phyloP scores from a whole-genome alignment of 2,797 vertebrate genomes.

The Nannoperca australis region DNA sequence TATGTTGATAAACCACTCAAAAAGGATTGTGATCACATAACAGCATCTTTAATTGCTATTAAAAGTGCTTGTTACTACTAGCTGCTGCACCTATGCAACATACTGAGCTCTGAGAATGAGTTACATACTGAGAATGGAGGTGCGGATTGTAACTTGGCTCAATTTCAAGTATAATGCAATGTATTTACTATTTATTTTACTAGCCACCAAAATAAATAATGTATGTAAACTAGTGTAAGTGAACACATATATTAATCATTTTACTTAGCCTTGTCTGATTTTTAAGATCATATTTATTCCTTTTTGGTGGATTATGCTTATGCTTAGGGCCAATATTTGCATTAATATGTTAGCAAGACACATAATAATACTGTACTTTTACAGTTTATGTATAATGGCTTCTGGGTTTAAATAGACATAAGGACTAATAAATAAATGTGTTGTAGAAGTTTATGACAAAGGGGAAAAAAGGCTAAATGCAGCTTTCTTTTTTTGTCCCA shows the following conservation, averaged over 20 bases:
- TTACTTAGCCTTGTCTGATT: not conserved
- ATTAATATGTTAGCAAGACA: not conserved
- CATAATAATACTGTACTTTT: not conserved
- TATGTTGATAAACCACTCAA: not conserved
- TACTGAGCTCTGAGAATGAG: not conserved
- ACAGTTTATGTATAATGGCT: not conserved
- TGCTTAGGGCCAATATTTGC: slow-evolving; percentile 8
- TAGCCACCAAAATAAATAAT: slow-evolving; percentile 1
- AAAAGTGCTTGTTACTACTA: not conserved
- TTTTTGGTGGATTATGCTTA: not conserved
- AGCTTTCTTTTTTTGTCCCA: not conserved
- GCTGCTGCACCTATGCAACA: slow-evolving; percentile 12
- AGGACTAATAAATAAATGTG: not conserved
- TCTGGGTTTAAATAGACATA: not conserved
- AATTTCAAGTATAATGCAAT: slow-evolving; percentile 17
- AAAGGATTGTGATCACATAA: not conserved
- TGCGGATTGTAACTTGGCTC: slow-evolving; percentile 1
- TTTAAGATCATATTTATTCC: not conserved
- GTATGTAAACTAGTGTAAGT: not conserved
- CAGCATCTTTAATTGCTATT: not conserved
- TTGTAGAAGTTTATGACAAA: not conserved
- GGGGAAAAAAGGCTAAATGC: not conserved
- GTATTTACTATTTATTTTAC: slow-evolving; percentile 4
- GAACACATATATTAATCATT: slow-evolving; percentile 6
- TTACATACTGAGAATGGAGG: not conserved